Evolutionary conservation across 2,888 invertebrate genomes (phyloP), one percentile per base, ranked within the genome.

Genomic region (Tetrapedia diversipes): DNA sequence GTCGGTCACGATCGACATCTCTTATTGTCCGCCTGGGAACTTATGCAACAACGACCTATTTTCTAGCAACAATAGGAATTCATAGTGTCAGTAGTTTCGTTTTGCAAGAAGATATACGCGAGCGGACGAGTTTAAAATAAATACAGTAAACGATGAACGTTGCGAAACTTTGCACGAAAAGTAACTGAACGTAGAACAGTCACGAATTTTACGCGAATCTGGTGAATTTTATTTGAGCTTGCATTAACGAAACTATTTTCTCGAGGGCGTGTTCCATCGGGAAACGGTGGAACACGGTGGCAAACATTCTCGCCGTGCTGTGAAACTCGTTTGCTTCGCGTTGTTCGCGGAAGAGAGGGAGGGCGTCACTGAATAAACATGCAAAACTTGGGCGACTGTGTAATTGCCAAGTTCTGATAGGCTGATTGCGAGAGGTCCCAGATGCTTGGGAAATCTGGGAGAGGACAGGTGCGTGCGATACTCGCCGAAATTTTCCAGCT

Each of bases 351-450:
- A n/a, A n/a, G n/a, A n/a, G n/a, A n/a, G n/a, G n/a, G 54, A n/a
- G 39, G n/a, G 29, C 39, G 24, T 72, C 34, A 32, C 49, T 56
- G 61, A 32, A 49, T 73, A 61, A 47, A 54, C 59, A 56, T 53
- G 66, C 60, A 54, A 37, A 82, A 81, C 82, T 81, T 81, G 24
- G n/a, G 63, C 56, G 64, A 73, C 68, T 67, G 74, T 77, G 77
- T 82, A 82, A 82, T 83, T 80, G 70, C 70, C 39, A 66, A 66
- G 77, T 74, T 71, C 66, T 60, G 74, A 74, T 77, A 71, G 70
- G 73, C 45, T 19, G 75, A 60, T 73, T 41, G 51, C 37, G 51
- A 56, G 51, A 56, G 57, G 70, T 69, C 65, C 64, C 61, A 29
- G 60, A 45, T 39, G 63, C 32, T 47, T 10, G 29, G 41, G 45